Base-by-base conservation (phyloP, 1,140 invertebrate genomes). In the Lepeophtheirus salmonis region DNA sequence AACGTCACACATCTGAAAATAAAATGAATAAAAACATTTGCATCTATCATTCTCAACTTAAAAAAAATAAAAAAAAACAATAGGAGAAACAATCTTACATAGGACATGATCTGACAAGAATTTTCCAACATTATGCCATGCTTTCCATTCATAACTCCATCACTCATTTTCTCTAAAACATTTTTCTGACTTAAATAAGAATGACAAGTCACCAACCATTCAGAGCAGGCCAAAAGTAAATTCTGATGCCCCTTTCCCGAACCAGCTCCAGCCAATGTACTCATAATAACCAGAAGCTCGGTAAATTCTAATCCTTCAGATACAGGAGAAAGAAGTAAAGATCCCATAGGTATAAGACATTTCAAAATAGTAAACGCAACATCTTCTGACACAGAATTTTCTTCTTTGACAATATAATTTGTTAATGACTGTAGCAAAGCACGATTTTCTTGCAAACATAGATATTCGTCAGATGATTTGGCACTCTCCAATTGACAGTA, bases 191-290 rank as follows among this genome's bases (percentile, higher is more conserved):
- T 41, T 23, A 21, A 51, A 56, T 49, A 63, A 56, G 64, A 67
- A 65, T 64, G 75, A 73, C 74, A 76, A 41, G 69, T 59, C 54
- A 72, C 68, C 18, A 94, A 74, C 88, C 89, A 94, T 20, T 76
- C 72, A 4, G 82, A 78, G 0, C 83, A 79, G 2, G 86, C 83
- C 63, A 82, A 79, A 67, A 94, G 89, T 2, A 94, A 69, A 18
- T 79, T 73, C 1, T 79, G 70, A 70, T 94, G 88, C 0, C 88
- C 85, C 41, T 76, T 75, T 21, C 80, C 80, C 10, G 78, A 76
- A 6, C 85, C 82, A 24, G 84, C 83, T 68, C 87, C 83, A 0
- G 89, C 88, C 59, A 94, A 71, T 1, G 82, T 86, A 2, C 84
- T 83, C 72, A 75, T 71, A 3, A 89, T 80, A 63, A 81, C 77